phyloP scores from a whole-genome alignment of 2,113 vertebrate genomes.

The Chionomys nivalis region DNA sequence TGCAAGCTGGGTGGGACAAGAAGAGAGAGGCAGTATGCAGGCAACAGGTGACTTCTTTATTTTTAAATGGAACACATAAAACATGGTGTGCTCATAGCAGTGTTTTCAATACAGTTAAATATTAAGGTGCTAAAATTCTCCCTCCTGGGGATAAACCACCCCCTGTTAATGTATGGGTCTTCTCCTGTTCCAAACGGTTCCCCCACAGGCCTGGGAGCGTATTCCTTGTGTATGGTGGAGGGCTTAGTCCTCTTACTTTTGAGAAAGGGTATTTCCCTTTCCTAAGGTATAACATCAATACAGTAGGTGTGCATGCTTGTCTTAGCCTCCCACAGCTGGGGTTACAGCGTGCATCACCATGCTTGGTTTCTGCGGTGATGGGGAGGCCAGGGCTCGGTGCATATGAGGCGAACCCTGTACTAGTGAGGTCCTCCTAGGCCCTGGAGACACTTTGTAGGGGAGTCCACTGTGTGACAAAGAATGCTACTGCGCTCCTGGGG shows the following conservation, averaged over 20 bases:
- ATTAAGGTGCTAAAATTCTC: not conserved
- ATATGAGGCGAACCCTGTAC: too few relatives aligned
- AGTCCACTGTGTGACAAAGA: not conserved
- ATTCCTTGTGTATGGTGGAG: not conserved
- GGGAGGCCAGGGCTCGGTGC: not conserved
- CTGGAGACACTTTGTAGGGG: not conserved
- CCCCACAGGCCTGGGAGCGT: not conserved
- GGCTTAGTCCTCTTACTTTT: too few relatives aligned
- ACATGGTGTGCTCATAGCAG: not conserved
- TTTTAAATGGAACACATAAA: not conserved
- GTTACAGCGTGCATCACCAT: accelerated
- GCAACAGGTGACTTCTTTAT: not conserved
- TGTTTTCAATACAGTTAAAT: not conserved
- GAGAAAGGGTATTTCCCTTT: not conserved
- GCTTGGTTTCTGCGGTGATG: not conserved
- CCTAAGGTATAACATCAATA: not conserved
- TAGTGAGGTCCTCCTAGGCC: not conserved
- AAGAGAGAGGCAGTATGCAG: too few relatives aligned
- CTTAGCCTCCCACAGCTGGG: not conserved
- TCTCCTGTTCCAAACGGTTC: not conserved
- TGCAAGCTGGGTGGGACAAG: too few relatives aligned
- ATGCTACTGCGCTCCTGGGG: not conserved
- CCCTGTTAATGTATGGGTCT: not conserved
- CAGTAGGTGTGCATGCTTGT: not conserved
- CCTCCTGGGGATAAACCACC: not conserved